A percentile compares a stretch with the other conserved stretches of the same genome.
phyloP scores from a whole-genome alignment of 2,113 vertebrate species.

The Notothenia rossii region DNA sequence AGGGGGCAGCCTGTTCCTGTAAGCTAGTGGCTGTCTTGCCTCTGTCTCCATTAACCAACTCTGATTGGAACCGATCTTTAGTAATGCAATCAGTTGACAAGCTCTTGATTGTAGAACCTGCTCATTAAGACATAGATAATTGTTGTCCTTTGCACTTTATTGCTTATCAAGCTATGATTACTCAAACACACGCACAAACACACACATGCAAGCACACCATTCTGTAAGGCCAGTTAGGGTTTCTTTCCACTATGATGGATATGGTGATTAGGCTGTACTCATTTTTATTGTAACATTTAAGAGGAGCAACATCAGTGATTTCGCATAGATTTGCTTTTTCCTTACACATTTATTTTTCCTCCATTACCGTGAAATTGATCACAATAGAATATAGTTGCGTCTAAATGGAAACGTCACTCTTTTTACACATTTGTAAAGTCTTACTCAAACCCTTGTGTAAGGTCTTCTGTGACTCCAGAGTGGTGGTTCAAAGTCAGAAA shows the following conservation, averaged over 20 bases:
- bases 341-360: background rate
- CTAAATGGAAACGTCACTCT: background rate
- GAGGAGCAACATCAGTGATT: background rate
- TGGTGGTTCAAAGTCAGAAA: background rate
- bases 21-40: conserved; percentile 53
- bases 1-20: conserved; percentile 45
- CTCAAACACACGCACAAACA: background rate
- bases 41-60: conserved; percentile 55
- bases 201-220: background rate
- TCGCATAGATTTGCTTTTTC: too few relatives aligned
- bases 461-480: background rate
- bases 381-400: background rate
- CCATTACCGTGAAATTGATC: background rate
- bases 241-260: background rate
- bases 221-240: background rate
- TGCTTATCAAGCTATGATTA: conserved; percentile 44
- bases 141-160: conserved; percentile 58
- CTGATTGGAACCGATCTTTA: conserved; percentile 51
- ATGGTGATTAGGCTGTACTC: background rate
- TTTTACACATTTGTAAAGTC: background rate
- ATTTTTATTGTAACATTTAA: background rate
- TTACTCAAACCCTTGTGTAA: background rate
- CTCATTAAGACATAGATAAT: conserved; percentile 65
- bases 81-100: conserved; percentile 66
- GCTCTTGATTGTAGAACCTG: conserved; percentile 54